Evolutionary conservation across 1,140 invertebrate species (phyloP).

Genomic region (Platyura marginata): DNA sequence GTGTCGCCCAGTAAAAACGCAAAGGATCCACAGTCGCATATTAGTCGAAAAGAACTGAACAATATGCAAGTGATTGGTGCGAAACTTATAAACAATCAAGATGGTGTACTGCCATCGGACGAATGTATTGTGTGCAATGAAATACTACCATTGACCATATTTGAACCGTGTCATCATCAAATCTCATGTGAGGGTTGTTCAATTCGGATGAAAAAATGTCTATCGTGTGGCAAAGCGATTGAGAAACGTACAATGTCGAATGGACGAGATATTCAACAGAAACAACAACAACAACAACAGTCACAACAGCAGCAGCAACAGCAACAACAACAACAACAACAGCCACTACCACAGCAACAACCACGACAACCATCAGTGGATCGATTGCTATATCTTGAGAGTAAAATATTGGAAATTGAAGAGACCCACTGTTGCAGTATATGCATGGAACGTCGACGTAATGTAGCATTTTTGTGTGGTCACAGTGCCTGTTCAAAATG

Average conservation of each 20-base stretch:
- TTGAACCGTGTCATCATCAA: constrained; percentile 54
- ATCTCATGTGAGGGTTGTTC: constrained; percentile 61
- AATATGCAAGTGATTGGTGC: constrained; percentile 1
- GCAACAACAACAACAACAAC: constrained; percentile 29
- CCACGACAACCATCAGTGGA: constrained; percentile 33
- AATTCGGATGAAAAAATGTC: constrained; percentile 61
- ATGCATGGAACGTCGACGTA: constrained; percentile 58
- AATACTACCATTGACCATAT: constrained; percentile 35
- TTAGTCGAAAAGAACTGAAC: not conserved
- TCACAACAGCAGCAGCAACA: constrained; percentile 27
- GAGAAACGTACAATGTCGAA: constrained; percentile 26
- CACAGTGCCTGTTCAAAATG: constrained; percentile 73
- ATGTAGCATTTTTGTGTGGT: constrained; percentile 76
- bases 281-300: constrained; percentile 8
- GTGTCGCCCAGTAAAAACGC: constrained; percentile 1
- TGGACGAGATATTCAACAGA: constrained; percentile 14
- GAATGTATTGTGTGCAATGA: constrained; percentile 61
- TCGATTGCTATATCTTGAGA: constrained; percentile 57
- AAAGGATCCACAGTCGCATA: not conserved
- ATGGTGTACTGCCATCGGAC: constrained; percentile 17
- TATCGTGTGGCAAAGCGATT: constrained; percentile 44
- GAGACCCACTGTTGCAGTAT: constrained; percentile 63
- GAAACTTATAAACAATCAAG: constrained; percentile 9
- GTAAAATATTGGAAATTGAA: constrained; percentile 73
- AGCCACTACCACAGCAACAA: constrained; percentile 28